A percentile compares a stretch with the other conserved stretches of the same genome.
Evolutionary conservation across 2,888 invertebrate genomes (phyloP).

Genomic region (Nomada hirtipes): DNA sequence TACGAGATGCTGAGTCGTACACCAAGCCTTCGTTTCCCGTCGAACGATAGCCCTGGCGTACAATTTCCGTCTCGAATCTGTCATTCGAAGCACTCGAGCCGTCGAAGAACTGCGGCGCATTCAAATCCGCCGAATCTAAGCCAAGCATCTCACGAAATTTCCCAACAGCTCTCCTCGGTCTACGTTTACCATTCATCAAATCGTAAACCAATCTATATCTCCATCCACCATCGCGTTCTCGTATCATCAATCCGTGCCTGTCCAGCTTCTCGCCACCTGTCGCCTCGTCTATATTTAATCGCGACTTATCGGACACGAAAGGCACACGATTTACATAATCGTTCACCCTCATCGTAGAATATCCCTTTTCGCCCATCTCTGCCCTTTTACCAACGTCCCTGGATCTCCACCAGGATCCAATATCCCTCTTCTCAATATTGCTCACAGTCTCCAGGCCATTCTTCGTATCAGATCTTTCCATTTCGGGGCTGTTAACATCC

Average conservation of each 20-base stretch:
- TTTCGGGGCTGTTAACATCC: background rate
- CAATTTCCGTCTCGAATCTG: background rate
- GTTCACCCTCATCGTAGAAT: background rate
- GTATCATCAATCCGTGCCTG: too few species aligned
- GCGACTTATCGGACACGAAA: too few species aligned
- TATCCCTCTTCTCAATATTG: background rate
- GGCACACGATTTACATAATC: background rate
- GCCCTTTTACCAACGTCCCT: background rate
- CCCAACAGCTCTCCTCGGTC: background rate
- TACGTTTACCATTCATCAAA: background rate
- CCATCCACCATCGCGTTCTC: background rate
- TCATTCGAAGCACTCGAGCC: background rate
- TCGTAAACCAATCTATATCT: background rate
- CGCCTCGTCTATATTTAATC: too few species aligned
- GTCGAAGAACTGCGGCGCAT: background rate
- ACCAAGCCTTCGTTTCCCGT: background rate
- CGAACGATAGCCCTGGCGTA: background rate
- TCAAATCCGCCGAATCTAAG: background rate
- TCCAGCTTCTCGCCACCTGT: too few species aligned
- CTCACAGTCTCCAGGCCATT: background rate
- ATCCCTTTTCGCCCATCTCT: background rate
- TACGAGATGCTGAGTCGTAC: constrained; percentile 1
- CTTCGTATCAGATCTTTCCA: background rate
- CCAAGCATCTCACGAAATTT: background rate
- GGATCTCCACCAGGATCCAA: background rate